Percentiles rank a stretch among this genome's conserved stretches.
Evolutionary conservation across 53 echinoderm and acorn worm species (phyloP).

Genomic region (Astropecten irregularis): DNA sequence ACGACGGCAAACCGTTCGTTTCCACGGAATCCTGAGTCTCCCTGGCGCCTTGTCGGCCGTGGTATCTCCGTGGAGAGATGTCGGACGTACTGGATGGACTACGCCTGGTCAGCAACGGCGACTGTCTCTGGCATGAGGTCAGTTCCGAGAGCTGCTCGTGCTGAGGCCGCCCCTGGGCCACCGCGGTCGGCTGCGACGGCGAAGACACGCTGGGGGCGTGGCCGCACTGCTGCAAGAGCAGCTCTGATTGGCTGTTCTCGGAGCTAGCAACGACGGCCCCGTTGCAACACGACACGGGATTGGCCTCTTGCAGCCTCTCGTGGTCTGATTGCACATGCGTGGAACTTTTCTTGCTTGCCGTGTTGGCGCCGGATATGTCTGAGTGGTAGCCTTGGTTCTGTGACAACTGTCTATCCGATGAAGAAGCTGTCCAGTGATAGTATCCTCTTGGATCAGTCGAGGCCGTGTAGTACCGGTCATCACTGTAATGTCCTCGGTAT

Average conservation of each 20-base stretch:
- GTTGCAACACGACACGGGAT: slow-evolving; percentile 39
- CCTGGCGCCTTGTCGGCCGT: slow-evolving; percentile 56
- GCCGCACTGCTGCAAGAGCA: slow-evolving; percentile 54
- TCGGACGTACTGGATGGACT: slow-evolving; percentile 62
- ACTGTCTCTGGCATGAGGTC: slow-evolving; percentile 63
- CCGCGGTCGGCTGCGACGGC: slow-evolving; percentile 12
- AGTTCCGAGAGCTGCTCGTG: slow-evolving; percentile 47
- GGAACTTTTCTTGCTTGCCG: slow-evolving; percentile 56
- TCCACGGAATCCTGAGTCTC: slow-evolving; percentile 19
- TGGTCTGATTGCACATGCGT: slow-evolving; percentile 65
- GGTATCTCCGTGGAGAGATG: slow-evolving; percentile 62
- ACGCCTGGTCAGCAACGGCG: slow-evolving; percentile 65
- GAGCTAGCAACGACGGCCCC: slow-evolving; percentile 4
- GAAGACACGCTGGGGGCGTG: slow-evolving; percentile 44
- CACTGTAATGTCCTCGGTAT: slow-evolving; percentile 91
- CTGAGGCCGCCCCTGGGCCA: slow-evolving; percentile 32
- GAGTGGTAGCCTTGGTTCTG: slow-evolving; percentile 60
- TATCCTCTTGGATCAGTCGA: slow-evolving; percentile 69
- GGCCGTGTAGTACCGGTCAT: slow-evolving; percentile 81
- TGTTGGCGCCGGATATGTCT: slow-evolving; percentile 19
- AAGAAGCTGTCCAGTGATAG: slow-evolving; percentile 64
- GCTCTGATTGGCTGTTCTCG: slow-evolving; percentile 59
- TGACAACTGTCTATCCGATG: not conserved
- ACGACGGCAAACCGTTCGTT: slow-evolving; percentile 48
- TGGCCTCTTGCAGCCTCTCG: slow-evolving; percentile 11